Evolutionary conservation across 2,113 vertebrate genomes (phyloP).

Genomic region (Perca fluviatilis): DNA sequence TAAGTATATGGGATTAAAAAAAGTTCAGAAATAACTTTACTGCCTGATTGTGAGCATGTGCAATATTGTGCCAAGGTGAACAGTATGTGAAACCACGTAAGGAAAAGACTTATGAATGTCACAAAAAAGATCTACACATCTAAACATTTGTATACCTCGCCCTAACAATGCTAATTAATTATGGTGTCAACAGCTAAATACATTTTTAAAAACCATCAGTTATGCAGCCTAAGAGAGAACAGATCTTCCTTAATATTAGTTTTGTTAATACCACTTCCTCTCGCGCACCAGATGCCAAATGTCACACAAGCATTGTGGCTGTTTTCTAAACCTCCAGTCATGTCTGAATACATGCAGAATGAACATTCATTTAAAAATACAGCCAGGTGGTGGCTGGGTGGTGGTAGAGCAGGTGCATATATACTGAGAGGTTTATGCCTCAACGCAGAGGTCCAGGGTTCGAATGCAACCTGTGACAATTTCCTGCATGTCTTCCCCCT

Average conservation of each 20-base stretch:
- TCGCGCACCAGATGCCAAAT: not conserved
- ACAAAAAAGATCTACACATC: not conserved
- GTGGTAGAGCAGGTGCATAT: too few relatives aligned
- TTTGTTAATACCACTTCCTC: not conserved
- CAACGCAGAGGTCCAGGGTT: too few relatives aligned
- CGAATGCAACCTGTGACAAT: too few relatives aligned
- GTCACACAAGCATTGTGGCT: not conserved
- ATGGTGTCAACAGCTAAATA: not conserved
- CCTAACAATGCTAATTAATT: not conserved
- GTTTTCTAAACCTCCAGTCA: too few relatives aligned
- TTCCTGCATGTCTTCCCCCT: too few relatives aligned
- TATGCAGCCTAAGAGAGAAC: not conserved
- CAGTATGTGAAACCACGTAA: not conserved
- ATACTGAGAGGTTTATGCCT: too few relatives aligned
- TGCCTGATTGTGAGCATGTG: not conserved
- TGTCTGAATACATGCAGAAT: too few relatives aligned
- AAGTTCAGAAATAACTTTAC: not conserved
- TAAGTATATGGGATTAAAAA: not conserved
- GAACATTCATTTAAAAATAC: too few relatives aligned
- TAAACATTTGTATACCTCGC: not conserved
- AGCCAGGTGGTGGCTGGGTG: too few relatives aligned
- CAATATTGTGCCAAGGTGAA: too few relatives aligned
- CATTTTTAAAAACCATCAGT: not conserved
- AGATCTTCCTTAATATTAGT: not conserved
- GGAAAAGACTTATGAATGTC: not conserved